Evolutionary conservation across 2,797 vertebrate species (phyloP).

Genomic region (Falco novaeseelandiae): DNA sequence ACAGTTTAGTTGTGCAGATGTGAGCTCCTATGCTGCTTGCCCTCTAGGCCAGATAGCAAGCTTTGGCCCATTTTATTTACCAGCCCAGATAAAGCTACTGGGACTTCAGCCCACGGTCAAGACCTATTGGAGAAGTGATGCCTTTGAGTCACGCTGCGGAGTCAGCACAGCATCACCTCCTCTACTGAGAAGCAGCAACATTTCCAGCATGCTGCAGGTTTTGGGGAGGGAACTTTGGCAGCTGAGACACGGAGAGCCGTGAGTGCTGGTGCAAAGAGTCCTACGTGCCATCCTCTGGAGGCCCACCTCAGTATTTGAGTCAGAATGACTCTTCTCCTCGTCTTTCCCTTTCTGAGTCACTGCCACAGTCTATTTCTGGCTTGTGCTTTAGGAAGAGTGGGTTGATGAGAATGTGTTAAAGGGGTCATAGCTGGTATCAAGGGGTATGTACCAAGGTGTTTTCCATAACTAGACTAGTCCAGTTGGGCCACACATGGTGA

Average conservation of each 20-base stretch:
- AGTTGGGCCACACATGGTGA: background rate
- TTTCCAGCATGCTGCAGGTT: background rate
- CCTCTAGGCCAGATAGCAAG: background rate
- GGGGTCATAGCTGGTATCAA: conserved; percentile 3
- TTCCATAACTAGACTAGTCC: background rate
- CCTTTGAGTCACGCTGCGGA: background rate
- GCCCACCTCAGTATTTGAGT: background rate
- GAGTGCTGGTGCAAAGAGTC: background rate
- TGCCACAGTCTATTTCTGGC: conserved; percentile 26
- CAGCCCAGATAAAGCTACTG: background rate
- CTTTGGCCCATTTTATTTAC: background rate
- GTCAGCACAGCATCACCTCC: background rate
- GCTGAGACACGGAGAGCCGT: background rate
- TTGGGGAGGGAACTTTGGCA: background rate
- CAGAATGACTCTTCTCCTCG: conserved; percentile 21
- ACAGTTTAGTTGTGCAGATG: background rate
- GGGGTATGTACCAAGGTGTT: background rate
- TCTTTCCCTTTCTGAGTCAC: conserved; percentile 54
- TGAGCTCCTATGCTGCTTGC: background rate
- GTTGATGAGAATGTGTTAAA: background rate
- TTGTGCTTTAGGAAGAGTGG: background rate
- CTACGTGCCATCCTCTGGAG: background rate
- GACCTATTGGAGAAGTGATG: background rate
- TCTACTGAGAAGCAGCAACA: background rate
- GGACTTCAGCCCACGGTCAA: background rate